Percentiles rank a stretch among this genome's conserved stretches.
Evolutionary conservation across 2,888 invertebrate genomes (phyloP).

Genomic region (Drosophila hamatofila): DNA sequence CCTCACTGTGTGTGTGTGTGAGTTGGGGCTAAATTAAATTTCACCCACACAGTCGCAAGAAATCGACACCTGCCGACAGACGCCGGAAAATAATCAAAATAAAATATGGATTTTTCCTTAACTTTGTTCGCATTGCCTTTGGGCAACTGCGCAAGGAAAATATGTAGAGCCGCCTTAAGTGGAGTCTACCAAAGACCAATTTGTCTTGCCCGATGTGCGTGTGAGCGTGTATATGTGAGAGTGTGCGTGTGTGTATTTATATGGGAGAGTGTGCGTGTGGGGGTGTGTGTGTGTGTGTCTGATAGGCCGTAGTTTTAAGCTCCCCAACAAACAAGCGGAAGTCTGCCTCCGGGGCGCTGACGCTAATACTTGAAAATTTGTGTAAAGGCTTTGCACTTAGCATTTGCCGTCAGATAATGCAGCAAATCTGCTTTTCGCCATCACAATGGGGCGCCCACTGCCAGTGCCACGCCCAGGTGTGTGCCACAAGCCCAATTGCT

Average conservation of each 20-base stretch:
- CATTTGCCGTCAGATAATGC: constrained; percentile 59
- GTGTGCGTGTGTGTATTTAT: constrained; percentile 22
- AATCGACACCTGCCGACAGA: constrained; percentile 74
- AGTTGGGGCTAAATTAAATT: constrained; percentile 67
- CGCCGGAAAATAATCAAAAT: constrained; percentile 79
- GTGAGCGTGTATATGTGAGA: constrained; percentile 6
- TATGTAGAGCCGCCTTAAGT: constrained; percentile 48
- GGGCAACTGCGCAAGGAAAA: constrained; percentile 28
- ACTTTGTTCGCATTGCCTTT: constrained; percentile 40
- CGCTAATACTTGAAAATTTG: constrained; percentile 76
- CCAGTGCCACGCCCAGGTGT: constrained; percentile 28
- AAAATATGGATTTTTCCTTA: constrained; percentile 75
- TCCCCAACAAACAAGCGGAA: constrained; percentile 73
- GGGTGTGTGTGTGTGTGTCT: constrained; percentile 23
- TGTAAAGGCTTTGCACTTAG: constrained; percentile 59
- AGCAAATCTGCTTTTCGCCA: constrained; percentile 59
- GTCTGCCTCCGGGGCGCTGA: constrained; percentile 45
- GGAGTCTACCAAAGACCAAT: constrained; percentile 79
- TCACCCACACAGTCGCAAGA: constrained; percentile 45
- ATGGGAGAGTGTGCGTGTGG: constrained; percentile 18
- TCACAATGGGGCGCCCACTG: constrained; percentile 23
- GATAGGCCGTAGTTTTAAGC: constrained; percentile 69
- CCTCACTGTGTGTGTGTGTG: not conserved
- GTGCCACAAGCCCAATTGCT: constrained; percentile 21
- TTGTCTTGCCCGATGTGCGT: constrained; percentile 67